Percentiles rank a stretch among this genome's conserved stretches.
Evolutionary conservation across 2,888 invertebrate species (phyloP).

Genomic region (Caenorhabditis sp.): DNA sequence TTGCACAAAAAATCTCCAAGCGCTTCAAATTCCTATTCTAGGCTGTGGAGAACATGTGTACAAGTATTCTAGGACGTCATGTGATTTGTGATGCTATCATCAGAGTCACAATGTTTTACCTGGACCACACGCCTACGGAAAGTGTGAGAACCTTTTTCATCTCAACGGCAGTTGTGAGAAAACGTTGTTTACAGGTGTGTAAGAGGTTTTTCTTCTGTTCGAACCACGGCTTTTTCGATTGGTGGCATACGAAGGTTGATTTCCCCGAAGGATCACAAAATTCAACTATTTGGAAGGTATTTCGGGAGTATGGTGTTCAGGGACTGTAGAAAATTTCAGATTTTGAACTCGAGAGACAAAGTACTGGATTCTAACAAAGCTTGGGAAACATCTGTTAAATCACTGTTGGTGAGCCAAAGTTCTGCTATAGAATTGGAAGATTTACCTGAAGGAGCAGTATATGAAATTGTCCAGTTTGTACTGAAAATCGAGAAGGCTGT

Average conservation of each 20-base stretch:
- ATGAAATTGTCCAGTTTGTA: background rate
- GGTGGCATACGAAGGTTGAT: background rate
- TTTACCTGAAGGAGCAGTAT: background rate
- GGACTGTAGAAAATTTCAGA: background rate
- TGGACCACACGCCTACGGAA: conserved; percentile 39
- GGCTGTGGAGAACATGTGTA: conserved; percentile 3
- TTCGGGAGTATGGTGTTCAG: background rate
- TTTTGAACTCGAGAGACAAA: background rate
- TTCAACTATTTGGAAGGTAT: background rate
- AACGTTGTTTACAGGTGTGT: background rate
- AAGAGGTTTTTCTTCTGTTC: conserved; percentile 26
- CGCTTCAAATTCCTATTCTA: background rate
- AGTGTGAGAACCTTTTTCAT: background rate
- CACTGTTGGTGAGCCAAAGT: background rate
- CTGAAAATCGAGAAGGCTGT: background rate
- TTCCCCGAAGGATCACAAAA: background rate
- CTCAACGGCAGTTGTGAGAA: background rate
- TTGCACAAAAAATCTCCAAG: too few species aligned
- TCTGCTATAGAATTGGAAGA: background rate
- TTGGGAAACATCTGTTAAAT: background rate
- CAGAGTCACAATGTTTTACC: conserved; percentile 18
- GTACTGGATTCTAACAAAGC: background rate
- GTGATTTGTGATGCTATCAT: conserved; percentile 19
- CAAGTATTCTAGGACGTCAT: conserved; percentile 1
- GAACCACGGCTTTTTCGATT: conserved; percentile 22